Evolutionary conservation across 1,140 invertebrate species (phyloP).

Genomic region (Meloidogyne exigua): DNA sequence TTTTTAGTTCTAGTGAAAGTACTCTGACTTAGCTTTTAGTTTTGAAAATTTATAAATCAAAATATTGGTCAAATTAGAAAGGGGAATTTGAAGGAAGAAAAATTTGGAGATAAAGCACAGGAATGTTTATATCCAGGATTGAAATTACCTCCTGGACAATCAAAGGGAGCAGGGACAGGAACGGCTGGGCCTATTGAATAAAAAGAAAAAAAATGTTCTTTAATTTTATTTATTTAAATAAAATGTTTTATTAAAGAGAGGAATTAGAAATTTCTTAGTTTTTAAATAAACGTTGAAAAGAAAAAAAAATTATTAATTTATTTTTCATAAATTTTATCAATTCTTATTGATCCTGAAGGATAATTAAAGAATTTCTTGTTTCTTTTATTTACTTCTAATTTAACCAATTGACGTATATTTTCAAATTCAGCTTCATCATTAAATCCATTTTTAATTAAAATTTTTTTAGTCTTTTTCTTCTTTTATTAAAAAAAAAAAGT

Average conservation of each 20-base stretch:
- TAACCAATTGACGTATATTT: conserved; percentile 5
- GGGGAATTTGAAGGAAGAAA: conserved; percentile 29
- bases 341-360: neutral
- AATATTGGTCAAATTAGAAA: conserved; percentile 18
- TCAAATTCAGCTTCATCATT: conserved; percentile 19
- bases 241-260: no score
- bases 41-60: no score
- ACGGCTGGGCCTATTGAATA: conserved; percentile 24
- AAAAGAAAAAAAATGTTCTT: no score
- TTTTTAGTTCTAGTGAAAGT: no score
- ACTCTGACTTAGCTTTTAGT: no score
- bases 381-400: conserved; percentile 11
- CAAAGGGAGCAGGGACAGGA: conserved; percentile 14
- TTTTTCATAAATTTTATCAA: neutral
- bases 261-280: no score
- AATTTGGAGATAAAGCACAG: conserved; percentile 32
- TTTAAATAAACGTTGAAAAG: no score
- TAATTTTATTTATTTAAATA: no score
- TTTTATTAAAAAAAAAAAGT: no score
- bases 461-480: neutral
- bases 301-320: no score
- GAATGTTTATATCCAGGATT: conserved; percentile 23
- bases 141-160: conserved; percentile 24
- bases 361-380: neutral
- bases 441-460: conserved; percentile 25